Evolutionary conservation across 2,888 invertebrate species (phyloP).

Genomic region (Diadegma fenestrale): DNA sequence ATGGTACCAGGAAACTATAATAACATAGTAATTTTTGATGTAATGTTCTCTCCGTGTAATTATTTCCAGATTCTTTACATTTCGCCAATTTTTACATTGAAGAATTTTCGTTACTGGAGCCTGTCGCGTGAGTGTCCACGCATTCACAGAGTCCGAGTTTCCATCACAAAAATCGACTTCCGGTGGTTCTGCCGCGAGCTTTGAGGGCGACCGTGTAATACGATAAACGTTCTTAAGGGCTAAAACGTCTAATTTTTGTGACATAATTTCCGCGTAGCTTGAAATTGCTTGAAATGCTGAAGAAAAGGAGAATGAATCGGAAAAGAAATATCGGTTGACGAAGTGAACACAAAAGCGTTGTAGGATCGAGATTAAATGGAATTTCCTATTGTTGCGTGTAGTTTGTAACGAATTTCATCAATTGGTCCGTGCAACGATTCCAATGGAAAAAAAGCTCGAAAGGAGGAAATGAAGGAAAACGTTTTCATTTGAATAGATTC

Average conservation of each 20-base stretch:
- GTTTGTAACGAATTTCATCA: background rate
- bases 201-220: constrained; percentile 25
- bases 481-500: background rate
- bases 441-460: background rate
- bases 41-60: too few species aligned
- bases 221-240: constrained; percentile 53
- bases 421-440: background rate
- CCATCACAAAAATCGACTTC: constrained; percentile 46
- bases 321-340: background rate
- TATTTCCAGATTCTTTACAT: too few species aligned
- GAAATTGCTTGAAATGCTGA: constrained; percentile 42
- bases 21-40: too few species aligned
- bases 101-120: too few species aligned
- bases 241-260: constrained; percentile 39
- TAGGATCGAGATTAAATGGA: background rate
- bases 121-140: too few species aligned
- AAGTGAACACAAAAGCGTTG: background rate
- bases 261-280: constrained; percentile 1
- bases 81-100: too few species aligned
- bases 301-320: constrained; percentile 17
- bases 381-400: background rate
- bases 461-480: background rate
- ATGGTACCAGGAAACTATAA: too few species aligned
- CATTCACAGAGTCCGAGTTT: constrained; percentile 38
- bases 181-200: constrained; percentile 38